Evolutionary conservation across 2,113 vertebrate species (phyloP).

Genomic region (Cebus imitator): DNA sequence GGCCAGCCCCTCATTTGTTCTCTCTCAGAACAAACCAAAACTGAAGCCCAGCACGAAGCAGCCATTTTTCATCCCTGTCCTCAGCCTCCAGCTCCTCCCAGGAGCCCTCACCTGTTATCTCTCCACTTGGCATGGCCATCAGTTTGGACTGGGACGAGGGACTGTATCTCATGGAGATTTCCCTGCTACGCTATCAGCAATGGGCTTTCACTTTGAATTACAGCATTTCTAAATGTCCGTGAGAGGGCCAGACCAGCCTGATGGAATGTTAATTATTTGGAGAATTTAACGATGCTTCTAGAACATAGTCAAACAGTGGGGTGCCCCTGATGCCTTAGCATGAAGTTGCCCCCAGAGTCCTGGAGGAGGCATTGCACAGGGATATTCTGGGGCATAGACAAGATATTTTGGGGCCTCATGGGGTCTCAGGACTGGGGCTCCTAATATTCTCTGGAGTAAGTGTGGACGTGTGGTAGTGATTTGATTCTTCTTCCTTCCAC

Average conservation of each 20-base stretch:
- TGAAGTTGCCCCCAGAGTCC: background rate
- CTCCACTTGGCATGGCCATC: constrained; percentile 44
- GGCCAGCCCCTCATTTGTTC: constrained; percentile 12
- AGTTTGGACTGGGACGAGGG: constrained; percentile 32
- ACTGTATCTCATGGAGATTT: constrained; percentile 30
- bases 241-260: background rate
- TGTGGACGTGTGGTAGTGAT: background rate
- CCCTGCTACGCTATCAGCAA: constrained; percentile 23
- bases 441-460: background rate
- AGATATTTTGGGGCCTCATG: background rate
- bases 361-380: background rate
- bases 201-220: background rate
- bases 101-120: constrained; percentile 25
- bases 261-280: constrained; percentile 12
- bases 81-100: background rate
- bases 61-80: constrained; percentile 54
- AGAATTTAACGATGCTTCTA: background rate
- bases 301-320: background rate
- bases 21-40: background rate
- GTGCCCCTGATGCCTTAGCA: background rate
- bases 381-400: background rate
- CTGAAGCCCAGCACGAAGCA: background rate
- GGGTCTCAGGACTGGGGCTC: background rate
- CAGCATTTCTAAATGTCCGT: background rate
- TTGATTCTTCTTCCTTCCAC: background rate